Base-by-base conservation (phyloP, 1,140 invertebrate genomes). In the Polypedilum vanderplanki region DNA sequence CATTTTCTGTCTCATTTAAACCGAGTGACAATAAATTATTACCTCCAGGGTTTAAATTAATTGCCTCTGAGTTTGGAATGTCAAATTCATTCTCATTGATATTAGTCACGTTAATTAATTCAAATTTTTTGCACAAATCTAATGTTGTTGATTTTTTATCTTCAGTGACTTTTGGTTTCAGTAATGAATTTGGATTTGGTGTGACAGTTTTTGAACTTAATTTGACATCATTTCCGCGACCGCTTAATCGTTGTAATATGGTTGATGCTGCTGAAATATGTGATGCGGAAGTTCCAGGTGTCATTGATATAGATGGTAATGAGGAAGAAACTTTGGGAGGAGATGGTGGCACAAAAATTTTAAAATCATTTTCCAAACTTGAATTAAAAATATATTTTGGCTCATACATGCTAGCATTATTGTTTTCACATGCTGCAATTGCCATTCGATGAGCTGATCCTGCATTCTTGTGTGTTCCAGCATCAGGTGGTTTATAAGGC, bases 181-280 rank as follows among this genome's bases (percentile, higher is more conserved):
- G 24, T 33, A 57, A 15, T 15, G 46, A 57, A 12, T 57, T 57
- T 12, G 46, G n/a, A 57, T n/a, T 22, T 70, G 15, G 15, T 22
- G 65, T 1, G 1, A 8, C 17, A 20, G 17, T 18, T 20, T 7
- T 18, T 18, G n/a, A 17, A 17, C 20, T 22, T 8, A 8, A 7
- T 70, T 70, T 9, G 8, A 18, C 17, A 18, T 70, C 18, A 7
- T 8, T 10, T 18, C 4, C 17, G 3, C 10, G 12, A 15, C 18
- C 65, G 8, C 17, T 20, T 20, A 70, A 70, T 22, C 20, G 17
- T 8, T 70, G 65, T 18, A 70, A 70, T 20, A 70, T 70, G 20
- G 17, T 70, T 70, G 65, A 70, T 20, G 65, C 65, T n/a, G 65
- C 65, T 70, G 65, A 70, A 15, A 57, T n/a, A 57, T 9, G 4